Conservation (phyloP, 2,888 invertebrate species). For the Aphodius sticticus region DNA sequence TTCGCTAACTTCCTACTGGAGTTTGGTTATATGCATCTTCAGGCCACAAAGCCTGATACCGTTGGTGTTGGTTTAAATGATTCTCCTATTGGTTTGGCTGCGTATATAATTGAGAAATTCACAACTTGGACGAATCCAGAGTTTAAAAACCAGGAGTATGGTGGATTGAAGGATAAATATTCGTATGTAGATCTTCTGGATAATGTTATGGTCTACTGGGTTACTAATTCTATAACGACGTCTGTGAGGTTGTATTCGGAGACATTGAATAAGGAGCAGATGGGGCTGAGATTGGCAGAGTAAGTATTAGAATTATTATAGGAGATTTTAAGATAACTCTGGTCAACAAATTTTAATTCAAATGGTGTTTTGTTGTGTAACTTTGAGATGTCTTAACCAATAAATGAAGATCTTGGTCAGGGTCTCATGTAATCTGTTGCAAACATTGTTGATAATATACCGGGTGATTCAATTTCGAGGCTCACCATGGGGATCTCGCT, state of each 20-base stretch:
- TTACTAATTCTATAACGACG: conserved; percentile 72
- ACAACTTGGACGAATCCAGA: conserved; percentile 71
- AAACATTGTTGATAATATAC: no score
- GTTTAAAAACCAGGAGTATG: conserved; percentile 64
- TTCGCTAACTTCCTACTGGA: conserved; percentile 60
- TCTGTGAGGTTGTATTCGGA: conserved; percentile 78
- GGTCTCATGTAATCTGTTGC: no score
- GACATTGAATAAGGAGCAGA: conserved; percentile 56
- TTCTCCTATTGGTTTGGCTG: conserved; percentile 83
- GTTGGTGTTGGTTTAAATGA: conserved; percentile 76
- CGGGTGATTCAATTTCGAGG: no score
- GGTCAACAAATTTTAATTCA: no score
- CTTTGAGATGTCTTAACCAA: no score
- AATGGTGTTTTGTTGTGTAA: no score
- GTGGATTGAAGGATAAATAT: conserved; percentile 70
- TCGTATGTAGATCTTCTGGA: conserved; percentile 75
- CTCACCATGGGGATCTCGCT: no score
- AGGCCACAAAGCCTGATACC: conserved; percentile 91
- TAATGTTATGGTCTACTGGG: conserved; percentile 83
- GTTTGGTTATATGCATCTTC: conserved; percentile 75
- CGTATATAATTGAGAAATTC: conserved; percentile 88
- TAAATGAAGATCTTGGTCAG: no score
- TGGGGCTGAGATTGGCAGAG: conserved; percentile 37
- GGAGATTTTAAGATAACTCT: no score
- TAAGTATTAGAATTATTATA: conserved; percentile 51